Evolutionary conservation across 2,888 invertebrate species (phyloP).

Genomic region (Diarsia mendica): DNA sequence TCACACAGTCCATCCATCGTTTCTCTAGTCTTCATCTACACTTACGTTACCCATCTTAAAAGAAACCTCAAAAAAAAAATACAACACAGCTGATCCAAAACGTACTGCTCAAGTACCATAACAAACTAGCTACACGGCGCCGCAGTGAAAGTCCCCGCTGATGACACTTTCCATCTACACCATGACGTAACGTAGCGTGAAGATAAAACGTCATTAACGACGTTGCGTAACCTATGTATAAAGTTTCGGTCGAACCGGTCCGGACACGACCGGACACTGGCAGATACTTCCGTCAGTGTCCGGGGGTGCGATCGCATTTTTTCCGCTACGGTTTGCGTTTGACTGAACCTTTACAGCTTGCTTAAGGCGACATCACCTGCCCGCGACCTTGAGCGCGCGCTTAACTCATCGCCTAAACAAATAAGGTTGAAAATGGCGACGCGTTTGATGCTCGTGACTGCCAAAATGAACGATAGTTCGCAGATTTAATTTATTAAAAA

Average conservation of each 20-base stretch:
- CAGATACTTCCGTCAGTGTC: not conserved
- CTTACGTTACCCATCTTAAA: too few species aligned
- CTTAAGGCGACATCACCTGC: too few species aligned
- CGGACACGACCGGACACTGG: not conserved
- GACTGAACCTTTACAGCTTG: too few species aligned
- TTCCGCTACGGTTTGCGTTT: not conserved
- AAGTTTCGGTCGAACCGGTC: not conserved
- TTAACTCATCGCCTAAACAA: too few species aligned
- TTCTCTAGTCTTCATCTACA: too few species aligned
- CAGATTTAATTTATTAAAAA: too few species aligned
- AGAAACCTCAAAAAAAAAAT: not conserved
- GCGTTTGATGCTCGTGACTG: too few species aligned
- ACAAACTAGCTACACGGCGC: constrained; percentile 54
- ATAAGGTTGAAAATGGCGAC: too few species aligned
- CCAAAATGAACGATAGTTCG: too few species aligned
- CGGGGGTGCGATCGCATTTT: not conserved
- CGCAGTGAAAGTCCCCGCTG: constrained; percentile 70
- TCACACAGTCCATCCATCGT: too few species aligned
- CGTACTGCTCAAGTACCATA: constrained; percentile 58
- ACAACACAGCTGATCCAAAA: not conserved
- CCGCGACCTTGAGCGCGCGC: too few species aligned
- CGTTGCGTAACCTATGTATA: constrained; percentile 44
- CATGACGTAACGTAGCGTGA: constrained; percentile 69
- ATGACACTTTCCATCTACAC: constrained; percentile 75
- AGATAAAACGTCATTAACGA: constrained; percentile 65